Base-by-base conservation (phyloP, 2,888 invertebrate genomes). In the Sphaerophoria taeniata region DNA sequence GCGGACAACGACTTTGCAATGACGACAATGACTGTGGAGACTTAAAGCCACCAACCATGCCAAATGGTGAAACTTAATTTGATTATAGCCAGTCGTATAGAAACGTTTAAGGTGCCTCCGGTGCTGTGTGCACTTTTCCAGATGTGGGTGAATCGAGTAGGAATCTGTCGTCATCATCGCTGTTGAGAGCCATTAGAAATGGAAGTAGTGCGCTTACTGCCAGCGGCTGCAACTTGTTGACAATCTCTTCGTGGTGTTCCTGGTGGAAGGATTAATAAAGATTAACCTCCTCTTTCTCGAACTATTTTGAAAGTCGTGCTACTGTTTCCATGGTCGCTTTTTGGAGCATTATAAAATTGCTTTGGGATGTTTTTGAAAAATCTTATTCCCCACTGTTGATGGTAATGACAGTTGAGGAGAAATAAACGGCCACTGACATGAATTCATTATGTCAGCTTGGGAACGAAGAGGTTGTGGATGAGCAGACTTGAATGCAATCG, bases 381-480 rank as follows among this genome's bases (percentile, higher is more conserved):
- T 31, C 58, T 53, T 53, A 73, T 56, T 60, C 63, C 31, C 45
- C 24, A 67, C 39, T 80, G 56, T 67, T 70, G 60, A 71, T 76
- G 84, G 67, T 85, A 85, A 85, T 85, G 80, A 85, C 80, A 24
- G 24, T 24, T 34, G 63, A 56, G 76, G 84, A 24, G 24, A 81
- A 80, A 76, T 72, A 81, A 85, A 85, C 80, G 84, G 84, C 80
- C 76, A 81, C 81, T 85, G 80, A 85, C 84, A 85, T 80, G 80
- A 69, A 85, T 85, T 80, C 84, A 69, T 85, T 67, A 75, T 80
- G 24, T 49, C 65, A 61, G 75, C 71, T 80, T 49, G 55, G 72
- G 65, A 65, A 24, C 24, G 24, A 24, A 24, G 24, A 24, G 24
- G 11, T 34, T 14, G 34, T 31, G 65, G 47, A 65, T 65, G 49